These are phyloP conservation scores for Sinodicranocentrus sp. DNA, from an alignment of 2,888 invertebrate species.

Conservation along the genomic window DNA sequence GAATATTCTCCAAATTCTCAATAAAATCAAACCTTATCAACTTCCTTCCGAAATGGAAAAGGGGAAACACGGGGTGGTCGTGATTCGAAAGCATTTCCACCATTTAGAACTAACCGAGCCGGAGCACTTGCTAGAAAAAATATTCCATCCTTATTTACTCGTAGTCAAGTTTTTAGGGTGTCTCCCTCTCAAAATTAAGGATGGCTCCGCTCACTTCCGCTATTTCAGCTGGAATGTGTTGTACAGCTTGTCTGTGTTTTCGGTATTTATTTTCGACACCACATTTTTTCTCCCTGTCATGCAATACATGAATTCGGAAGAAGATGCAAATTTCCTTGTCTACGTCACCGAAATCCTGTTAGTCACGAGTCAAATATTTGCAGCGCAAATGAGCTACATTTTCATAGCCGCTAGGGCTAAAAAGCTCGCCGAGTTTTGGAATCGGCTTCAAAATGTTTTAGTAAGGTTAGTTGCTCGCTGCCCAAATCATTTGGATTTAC, in stretches of 20 bases:
- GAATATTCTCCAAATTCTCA: neutral
- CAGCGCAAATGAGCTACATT: conserved; percentile 29
- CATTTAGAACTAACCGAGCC: conserved; percentile 39
- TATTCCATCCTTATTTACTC: conserved; percentile 42
- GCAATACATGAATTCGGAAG: conserved; percentile 31
- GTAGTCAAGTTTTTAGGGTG: conserved; percentile 40
- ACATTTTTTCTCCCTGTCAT: conserved; percentile 43
- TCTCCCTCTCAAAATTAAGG: conserved; percentile 32
- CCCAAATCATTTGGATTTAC: conserved; percentile 39
- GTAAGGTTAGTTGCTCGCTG: conserved; percentile 45
- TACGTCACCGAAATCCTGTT: conserved; percentile 48
- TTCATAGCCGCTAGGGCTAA: conserved; percentile 18
- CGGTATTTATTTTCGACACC: conserved; percentile 36
- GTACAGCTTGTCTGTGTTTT: conserved; percentile 29
- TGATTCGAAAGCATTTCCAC: conserved; percentile 4
- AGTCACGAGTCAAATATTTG: conserved; percentile 45
- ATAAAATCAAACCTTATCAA: neutral
- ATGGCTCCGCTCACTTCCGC: conserved; percentile 30
- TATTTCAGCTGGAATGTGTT: conserved; percentile 37
- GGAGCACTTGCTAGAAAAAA: conserved; percentile 27
- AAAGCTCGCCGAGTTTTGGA: conserved; percentile 29
- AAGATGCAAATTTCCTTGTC: neutral
- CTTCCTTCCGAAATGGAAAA: neutral
- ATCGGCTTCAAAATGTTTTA: conserved; percentile 22
- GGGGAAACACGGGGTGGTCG: neutral